Base-by-base conservation (phyloP, 92 coral and sea anemone species). In the Parazoanthus atlanticus region DNA sequence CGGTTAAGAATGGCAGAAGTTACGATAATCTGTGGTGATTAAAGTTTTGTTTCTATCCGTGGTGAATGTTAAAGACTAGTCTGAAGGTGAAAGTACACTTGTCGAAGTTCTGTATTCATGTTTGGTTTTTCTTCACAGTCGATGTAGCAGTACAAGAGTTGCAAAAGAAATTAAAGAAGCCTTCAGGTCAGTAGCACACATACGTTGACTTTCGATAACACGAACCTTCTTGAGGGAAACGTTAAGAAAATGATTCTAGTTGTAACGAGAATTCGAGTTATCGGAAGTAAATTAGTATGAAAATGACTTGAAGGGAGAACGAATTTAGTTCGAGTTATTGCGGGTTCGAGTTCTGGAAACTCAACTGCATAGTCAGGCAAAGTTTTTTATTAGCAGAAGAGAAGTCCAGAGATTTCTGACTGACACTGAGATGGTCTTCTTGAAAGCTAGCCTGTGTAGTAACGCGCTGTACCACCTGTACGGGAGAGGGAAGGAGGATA, bases 1-100 rank as follows among this genome's bases (percentile, higher is more conserved):
- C 3, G 58, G 19, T 52, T 52, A 15, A 89, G 96, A 84, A 96
- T 96, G 46, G 98, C 96, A 8, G 99, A 96, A 92, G 99, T 96
- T 96, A 89, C 32, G 74, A 28, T 21, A n/a, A n/a, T 33, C 2
- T 46, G 58, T 16, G 21, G 3, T 2, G 74, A n/a, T 21, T 21
- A n/a, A 21, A 23, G n/a, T 8, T 31, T 23, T 74, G 46, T 1
- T 71, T 23, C 33, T 12, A 1, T 8, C 76, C 9, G 1, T 28
- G 26, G 40, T 9, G 5, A 31, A 4, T 2, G 17, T 28, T 5
- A 29, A 10, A 28, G 38, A 19, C 34, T 30, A 71, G 8, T 33
- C 17, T 15, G 38, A 15, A 11, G 76, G 38, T 1, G 3, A 52
- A 52, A 19, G 21, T 52, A 52, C 21, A 52, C 58, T n/a, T 5